Base-by-base conservation (phyloP, 2,888 invertebrate species). In the Andrena flavipes region DNA sequence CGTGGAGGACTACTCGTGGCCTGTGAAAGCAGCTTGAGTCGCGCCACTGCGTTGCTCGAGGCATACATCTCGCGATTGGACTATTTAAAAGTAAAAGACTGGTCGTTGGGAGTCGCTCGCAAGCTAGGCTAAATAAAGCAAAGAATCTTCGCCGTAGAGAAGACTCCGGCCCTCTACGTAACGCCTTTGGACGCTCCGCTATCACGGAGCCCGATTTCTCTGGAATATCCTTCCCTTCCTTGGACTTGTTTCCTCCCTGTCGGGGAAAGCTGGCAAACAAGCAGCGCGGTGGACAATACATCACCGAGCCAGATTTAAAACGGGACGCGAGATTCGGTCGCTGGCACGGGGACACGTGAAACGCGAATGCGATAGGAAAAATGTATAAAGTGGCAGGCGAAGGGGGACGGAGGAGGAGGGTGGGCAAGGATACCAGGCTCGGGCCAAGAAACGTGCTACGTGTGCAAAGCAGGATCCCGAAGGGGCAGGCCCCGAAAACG, bases 341-440 rank as follows among this genome's bases (percentile, higher is more conserved):
- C 79, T 76, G 78, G 80, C 48, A 76, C 80, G 74, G 78, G 83
- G 64, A 81, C 84, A 82, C 79, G 85, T 65, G 86, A 74, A 82
- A 86, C 64, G 78, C 82, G 88, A 81, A 80, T 78, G 85, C 77
- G 89, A 88, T 86, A 86, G 86, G 87, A 89, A 90, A 89, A 87
- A 89, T 89, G 87, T 87, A 88, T 85, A 84, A 88, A 87, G 76
- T 70, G 80, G 62, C 73, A 54, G 68, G 26, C 63, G 48, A 42
- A 48, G 48, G 60, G 59, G 51, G 2, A 23, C 23, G 23, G 4
- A 13, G 60, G 59, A 48, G 2, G 30, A 16, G 23, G 4, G 10
- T 23, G 20, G 30, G 54, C 1, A 60, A 49, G n/a, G 78, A 30
- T 42, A 33, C 49, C 20, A 29, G 51, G 23, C n/a, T 62, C n/a